A percentile compares a stretch with the other conserved stretches of the same genome.
Conservation (phyloP, 2,113 vertebrate genomes). For the Passer domesticus region DNA sequence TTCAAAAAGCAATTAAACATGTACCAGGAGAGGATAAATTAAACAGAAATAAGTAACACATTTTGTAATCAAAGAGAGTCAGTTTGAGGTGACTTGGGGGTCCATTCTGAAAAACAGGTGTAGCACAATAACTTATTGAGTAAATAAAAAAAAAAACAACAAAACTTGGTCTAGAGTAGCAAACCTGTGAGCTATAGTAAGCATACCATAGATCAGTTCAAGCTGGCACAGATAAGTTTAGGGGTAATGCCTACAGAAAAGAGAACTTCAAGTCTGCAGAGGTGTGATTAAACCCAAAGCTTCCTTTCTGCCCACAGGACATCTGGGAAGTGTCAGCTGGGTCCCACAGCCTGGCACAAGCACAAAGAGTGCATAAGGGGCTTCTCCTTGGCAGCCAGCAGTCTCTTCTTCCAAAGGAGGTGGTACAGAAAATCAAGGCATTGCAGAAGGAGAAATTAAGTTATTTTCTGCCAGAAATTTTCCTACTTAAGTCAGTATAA, state of each 20-base stretch:
- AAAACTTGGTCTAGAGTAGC: background rate
- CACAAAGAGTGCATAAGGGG: background rate
- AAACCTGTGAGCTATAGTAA: background rate
- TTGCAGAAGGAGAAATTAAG: background rate
- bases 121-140: background rate
- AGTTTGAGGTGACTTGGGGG: background rate
- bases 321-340: background rate
- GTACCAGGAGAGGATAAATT: background rate
- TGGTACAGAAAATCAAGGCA: background rate
- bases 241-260: background rate
- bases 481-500: background rate
- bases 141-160: background rate
- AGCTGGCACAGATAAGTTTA: background rate
- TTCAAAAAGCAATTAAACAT: constrained; percentile 1
- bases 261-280: background rate
- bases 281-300: background rate
- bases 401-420: background rate
- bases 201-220: background rate
- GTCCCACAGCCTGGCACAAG: background rate
- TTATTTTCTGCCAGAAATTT: background rate
- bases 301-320: background rate
- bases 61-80: background rate
- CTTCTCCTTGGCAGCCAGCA: background rate
- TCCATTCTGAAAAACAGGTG: background rate
- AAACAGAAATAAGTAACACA: background rate